Evolutionary conservation across 2,113 vertebrate species (phyloP), one percentile per base, ranked within the genome.

Genomic region (Phoxinus phoxinus): DNA sequence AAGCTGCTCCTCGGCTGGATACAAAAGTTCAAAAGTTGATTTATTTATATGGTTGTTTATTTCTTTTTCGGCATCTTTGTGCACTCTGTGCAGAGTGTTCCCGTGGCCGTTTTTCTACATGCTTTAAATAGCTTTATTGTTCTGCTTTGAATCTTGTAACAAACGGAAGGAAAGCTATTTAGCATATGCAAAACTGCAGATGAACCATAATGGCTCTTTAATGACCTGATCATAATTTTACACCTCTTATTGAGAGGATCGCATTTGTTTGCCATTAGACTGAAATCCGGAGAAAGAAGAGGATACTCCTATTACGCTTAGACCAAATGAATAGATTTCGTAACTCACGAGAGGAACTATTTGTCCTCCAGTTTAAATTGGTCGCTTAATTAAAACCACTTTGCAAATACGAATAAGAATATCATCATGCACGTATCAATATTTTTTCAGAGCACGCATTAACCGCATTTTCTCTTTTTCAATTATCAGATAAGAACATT

Each of bases 381-480:
- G 92, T 75, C 61, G 88, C 90, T 93, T 94, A 94, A 94, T 95
- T 95, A 93, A 90, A 93, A 90, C 89, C 91, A 87, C 91, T 92
- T 91, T 84, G 86, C 90, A 90, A 90, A 86, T 79, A 75, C 30
- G n/a, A 91, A 92, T 90, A 89, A 92, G 91, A 89, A 90, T 89
- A 93, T 91, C 89, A 91, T 88, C 87, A 32, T 89, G 86, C 90
- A 91, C 88, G 87, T 90, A 92, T 94, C 90, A 90, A 93, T 93
- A 2, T 89, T 73, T 53, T 37, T 59, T 1, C 30, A 32, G 32
- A 48, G 44, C n/a, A 59, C 6, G 32, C n/a, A 41, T 46, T 46
- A 30, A 59, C n/a, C n/a, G 2, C 59, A 12, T 81, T 81, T 46
- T 65, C 23, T 4, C 6, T 13, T 58, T 58, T 77, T 78, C 76